Evolutionary conservation across 2,113 vertebrate genomes (phyloP).

Genomic region (Callospermophilus lateralis): DNA sequence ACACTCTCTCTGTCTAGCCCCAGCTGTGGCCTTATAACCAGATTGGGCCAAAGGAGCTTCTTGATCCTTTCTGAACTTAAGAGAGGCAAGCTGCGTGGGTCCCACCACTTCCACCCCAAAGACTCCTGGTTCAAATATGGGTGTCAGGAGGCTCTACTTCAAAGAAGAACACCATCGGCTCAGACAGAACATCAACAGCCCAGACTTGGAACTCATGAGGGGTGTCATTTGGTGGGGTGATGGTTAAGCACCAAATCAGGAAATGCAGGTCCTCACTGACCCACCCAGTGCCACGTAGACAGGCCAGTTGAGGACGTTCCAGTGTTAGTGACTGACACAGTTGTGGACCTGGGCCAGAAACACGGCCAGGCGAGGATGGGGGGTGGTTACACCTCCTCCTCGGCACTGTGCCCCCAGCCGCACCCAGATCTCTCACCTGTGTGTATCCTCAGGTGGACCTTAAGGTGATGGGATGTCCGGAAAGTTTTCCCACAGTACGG

Average conservation of each 20-base stretch:
- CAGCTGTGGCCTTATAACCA: accelerated
- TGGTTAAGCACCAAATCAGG: accelerated
- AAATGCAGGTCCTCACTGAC: neutral
- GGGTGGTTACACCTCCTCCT: neutral
- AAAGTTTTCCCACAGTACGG: slow-evolving; percentile 99
- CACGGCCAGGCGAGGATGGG: accelerated
- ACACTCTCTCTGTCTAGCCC: neutral
- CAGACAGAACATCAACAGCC: neutral
- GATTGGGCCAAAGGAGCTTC: neutral
- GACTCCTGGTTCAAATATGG: accelerated
- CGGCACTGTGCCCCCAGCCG: accelerated
- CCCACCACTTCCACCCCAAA: accelerated
- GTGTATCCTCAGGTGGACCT: slow-evolving; percentile 99
- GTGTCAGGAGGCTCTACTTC: accelerated
- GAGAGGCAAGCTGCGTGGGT: neutral
- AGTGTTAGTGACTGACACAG: accelerated
- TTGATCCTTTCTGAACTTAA: accelerated
- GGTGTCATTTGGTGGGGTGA: neutral
- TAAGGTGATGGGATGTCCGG: slow-evolving; percentile 99
- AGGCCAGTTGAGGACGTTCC: accelerated
- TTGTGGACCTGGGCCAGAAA: neutral
- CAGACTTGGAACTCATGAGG: accelerated
- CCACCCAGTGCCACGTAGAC: accelerated
- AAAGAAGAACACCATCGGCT: accelerated
- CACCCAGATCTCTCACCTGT: slow-evolving; percentile 93